Evolutionary conservation across 2,888 invertebrate species (phyloP).

Genomic region (Watsonalla cultraria): DNA sequence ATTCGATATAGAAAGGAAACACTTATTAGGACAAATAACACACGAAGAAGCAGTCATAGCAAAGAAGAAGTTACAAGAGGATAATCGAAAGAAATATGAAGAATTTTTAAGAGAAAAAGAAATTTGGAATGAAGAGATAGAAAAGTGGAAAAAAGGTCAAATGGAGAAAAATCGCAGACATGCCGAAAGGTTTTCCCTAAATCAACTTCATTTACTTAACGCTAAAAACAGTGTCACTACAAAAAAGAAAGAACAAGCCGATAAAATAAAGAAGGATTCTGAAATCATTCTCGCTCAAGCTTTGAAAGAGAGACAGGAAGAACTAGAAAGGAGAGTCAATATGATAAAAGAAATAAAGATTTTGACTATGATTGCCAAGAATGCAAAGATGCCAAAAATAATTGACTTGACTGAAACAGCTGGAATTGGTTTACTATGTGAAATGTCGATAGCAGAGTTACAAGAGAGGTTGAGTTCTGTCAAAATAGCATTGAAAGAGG

Average conservation of each 20-base stretch:
- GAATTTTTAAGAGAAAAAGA: constrained; percentile 71
- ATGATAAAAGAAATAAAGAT: constrained; percentile 75
- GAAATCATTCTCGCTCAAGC: constrained; percentile 48
- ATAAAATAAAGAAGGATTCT: constrained; percentile 48
- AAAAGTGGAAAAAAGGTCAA: constrained; percentile 69
- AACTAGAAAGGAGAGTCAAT: constrained; percentile 65
- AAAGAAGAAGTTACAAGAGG: constrained; percentile 64
- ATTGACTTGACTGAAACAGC: constrained; percentile 79
- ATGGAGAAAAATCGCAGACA: constrained; percentile 65
- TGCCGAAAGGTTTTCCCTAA: constrained; percentile 58
- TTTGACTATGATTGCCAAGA: constrained; percentile 66
- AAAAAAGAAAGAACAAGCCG: constrained; percentile 54
- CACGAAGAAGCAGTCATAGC: constrained; percentile 80
- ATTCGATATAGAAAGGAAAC: constrained; percentile 78
- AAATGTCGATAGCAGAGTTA: constrained; percentile 82
- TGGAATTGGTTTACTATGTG: constrained; percentile 79
- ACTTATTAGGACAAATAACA: constrained; percentile 76
- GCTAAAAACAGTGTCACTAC: constrained; percentile 39
- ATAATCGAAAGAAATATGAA: constrained; percentile 71
- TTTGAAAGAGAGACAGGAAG: constrained; percentile 66
- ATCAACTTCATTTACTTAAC: constrained; percentile 48
- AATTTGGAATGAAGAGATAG: constrained; percentile 67
- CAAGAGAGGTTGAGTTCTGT: constrained; percentile 73
- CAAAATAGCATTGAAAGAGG: constrained; percentile 72
- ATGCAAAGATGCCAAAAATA: constrained; percentile 70